Evolutionary conservation across 2,888 invertebrate genomes (phyloP).

Genomic region (Drosophila limbata): DNA sequence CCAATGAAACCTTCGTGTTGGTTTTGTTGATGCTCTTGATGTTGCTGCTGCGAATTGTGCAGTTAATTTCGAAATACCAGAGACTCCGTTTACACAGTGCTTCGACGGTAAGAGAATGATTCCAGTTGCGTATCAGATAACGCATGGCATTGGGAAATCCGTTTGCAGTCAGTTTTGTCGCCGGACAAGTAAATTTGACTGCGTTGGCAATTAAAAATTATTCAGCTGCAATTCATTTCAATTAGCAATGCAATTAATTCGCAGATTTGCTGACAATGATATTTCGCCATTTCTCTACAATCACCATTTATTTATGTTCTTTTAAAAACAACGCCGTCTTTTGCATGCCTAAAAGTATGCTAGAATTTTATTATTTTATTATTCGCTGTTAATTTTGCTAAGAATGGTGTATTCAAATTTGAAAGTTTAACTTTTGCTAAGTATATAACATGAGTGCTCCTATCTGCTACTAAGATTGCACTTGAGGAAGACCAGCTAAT

Average conservation of each 20-base stretch:
- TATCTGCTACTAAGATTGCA: not conserved
- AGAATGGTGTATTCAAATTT: not conserved
- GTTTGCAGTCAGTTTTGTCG: constrained; percentile 17
- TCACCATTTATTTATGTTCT: not conserved
- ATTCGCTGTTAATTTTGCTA: not conserved
- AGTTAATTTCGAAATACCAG: constrained; percentile 29
- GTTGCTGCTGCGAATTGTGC: constrained; percentile 1
- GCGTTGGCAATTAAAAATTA: constrained; percentile 16
- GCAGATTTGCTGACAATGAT: constrained; percentile 13
- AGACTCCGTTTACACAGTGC: constrained; percentile 28
- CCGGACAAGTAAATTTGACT: constrained; percentile 6
- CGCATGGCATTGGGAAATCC: constrained; percentile 36
- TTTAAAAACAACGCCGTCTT: not conserved
- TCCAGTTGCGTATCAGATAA: constrained; percentile 41
- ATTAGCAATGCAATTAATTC: constrained; percentile 35
- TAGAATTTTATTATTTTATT: not conserved
- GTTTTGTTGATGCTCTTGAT: constrained; percentile 27
- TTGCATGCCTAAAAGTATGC: constrained; percentile 1
- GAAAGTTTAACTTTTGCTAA: not conserved
- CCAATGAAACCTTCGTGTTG: constrained; percentile 37
- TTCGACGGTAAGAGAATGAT: constrained; percentile 6
- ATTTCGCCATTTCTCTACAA: not conserved
- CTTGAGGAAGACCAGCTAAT: constrained; percentile 25
- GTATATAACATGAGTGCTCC: not conserved
- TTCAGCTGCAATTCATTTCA: constrained; percentile 11